Evolutionary conservation across 2,797 vertebrate genomes (phyloP), one percentile per base, ranked within the genome.

Genomic region (Lateolabrax maculatus): DNA sequence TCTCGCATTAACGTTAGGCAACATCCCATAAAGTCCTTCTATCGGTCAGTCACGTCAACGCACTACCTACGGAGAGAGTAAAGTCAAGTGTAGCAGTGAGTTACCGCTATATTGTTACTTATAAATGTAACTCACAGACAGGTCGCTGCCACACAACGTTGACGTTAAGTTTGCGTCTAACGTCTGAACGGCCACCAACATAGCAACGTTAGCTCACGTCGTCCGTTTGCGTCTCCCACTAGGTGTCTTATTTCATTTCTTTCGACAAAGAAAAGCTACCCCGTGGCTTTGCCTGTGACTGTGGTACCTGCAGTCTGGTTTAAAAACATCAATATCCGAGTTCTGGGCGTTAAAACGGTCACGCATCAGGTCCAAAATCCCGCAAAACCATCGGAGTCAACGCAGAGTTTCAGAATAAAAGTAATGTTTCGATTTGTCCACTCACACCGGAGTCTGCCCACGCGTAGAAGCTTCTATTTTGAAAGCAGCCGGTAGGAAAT

Each of bases 401-500:
- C 2, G 1, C 1, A 0, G 5, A 5, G 1, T 85, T 91, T 90
- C 88, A 80, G 2, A 86, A 79, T 85, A 89, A 90, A 73, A 64
- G n/a, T 0, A 18, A 12, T 2, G 10, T 34, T 51, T 27, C 5
- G 0, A 3, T 57, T 57, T 71, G 0, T 27, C 29, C 1, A 1
- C 1, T 19, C 1, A 1, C 3, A 0, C 11, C 2, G 0, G 1
- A 0, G 0, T 2, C 1, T 9, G 15, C 9, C 0, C 10, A 6
- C 0, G 1, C 7, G 2, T 16, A 10, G 21, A 66, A 37, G 37
- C 72, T 66, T 86, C 91, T 90, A 90, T 89, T 90, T 75, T 91
- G 87, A 90, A 84, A 80, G 19, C 0, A 2, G 0, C 1, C 18
- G 25, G 64, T 21, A 70, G 9, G 51, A 73, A 55, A 21, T 9